These are phyloP conservation scores for Hoplodrina ambigua DNA, from an alignment of 2,888 invertebrate genomes.

Conservation along the genomic window DNA sequence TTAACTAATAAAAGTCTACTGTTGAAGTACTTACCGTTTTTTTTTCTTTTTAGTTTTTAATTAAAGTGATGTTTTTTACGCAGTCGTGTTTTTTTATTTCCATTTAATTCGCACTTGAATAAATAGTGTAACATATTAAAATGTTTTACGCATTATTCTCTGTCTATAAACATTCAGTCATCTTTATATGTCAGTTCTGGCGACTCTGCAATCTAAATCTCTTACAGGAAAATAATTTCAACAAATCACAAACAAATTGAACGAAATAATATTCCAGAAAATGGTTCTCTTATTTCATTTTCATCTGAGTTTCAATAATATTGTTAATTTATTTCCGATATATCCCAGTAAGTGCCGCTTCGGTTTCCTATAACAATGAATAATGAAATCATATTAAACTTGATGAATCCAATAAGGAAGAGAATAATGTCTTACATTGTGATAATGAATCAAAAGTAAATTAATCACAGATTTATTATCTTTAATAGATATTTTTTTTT, in stretches of 20 bases:
- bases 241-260: neutral
- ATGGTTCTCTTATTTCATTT: slow-evolving; percentile 8
- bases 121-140: no score
- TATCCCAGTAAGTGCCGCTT: neutral
- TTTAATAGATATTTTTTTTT: neutral
- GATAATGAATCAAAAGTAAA: neutral
- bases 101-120: no score
- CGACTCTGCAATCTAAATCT: no score
- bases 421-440: neutral
- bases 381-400: slow-evolving; percentile 9
- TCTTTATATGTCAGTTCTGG: no score
- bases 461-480: slow-evolving; percentile 1
- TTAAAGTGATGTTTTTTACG: no score
- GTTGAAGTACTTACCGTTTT: no score
- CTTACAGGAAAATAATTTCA: neutral
- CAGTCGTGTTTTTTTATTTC: no score
- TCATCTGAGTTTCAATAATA: slow-evolving; percentile 11
- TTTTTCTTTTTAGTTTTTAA: no score
- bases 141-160: no score
- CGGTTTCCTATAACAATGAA: neutral
- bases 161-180: no score
- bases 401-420: slow-evolving; percentile 6
- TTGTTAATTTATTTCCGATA: slow-evolving; percentile 20
- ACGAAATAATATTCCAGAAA: neutral
- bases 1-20: no score